These are phyloP conservation scores for Muraenolepis orangiensis DNA, from an alignment of 2,797 vertebrate genomes.

Conservation along the genomic window DNA sequence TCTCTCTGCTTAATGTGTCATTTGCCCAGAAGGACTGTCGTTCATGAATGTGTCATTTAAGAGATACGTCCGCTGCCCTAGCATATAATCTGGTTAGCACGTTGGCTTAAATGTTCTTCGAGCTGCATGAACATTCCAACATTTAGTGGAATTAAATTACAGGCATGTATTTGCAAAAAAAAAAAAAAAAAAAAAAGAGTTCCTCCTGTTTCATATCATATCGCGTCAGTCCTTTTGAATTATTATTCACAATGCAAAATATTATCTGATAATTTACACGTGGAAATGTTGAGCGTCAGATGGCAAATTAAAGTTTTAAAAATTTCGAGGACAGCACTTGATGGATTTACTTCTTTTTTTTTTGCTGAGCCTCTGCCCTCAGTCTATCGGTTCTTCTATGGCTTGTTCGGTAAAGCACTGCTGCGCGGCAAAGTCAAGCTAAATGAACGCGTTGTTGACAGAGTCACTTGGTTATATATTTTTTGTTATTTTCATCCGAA, in stretches of 20 bases:
- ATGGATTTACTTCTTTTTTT: neutral
- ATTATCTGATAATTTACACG: conserved; percentile 5
- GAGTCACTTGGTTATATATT: conserved; percentile 45
- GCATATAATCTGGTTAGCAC: conserved; percentile 11
- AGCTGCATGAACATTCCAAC: conserved; percentile 40
- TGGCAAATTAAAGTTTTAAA: conserved; percentile 8
- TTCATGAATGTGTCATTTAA: neutral
- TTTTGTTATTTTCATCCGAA: conserved; percentile 44
- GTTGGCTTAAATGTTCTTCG: conserved; percentile 12
- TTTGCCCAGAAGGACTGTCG: conserved; percentile 8
- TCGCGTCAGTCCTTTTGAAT: conserved; percentile 24
- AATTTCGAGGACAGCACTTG: conserved; percentile 17
- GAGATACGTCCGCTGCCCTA: neutral
- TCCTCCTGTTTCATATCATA: conserved; percentile 27
- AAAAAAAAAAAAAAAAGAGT: conserved; percentile 30
- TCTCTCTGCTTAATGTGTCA: conserved; percentile 31
- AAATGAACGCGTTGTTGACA: conserved; percentile 41
- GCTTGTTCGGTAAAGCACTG: conserved; percentile 70
- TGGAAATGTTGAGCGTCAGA: conserved; percentile 14
- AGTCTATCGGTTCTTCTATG: conserved; percentile 66
- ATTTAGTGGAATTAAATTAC: conserved; percentile 27
- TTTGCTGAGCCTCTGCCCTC: conserved; percentile 25
- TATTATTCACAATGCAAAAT: conserved; percentile 40
- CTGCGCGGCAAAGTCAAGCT: conserved; percentile 61
- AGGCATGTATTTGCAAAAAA: conserved; percentile 31